phyloP scores from a whole-genome alignment of 1,140 invertebrate species.

The Drosophila pachea region DNA sequence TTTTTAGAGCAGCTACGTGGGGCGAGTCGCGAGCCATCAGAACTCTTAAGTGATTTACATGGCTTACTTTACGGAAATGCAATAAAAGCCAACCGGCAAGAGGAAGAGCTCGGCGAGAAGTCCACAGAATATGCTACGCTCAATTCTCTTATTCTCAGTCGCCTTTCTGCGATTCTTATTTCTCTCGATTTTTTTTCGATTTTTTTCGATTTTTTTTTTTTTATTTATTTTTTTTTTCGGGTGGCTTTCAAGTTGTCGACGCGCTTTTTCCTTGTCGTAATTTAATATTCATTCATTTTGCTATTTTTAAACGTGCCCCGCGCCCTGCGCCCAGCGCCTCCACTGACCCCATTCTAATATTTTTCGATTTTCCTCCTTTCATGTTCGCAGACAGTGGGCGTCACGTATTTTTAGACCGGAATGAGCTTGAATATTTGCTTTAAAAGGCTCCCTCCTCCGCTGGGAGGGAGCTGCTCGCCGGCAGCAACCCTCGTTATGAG shows the following conservation, averaged over 20 bases:
- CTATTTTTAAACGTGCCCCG: constrained; percentile 58
- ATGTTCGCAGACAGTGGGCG: not conserved
- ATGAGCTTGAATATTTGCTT: constrained; percentile 43
- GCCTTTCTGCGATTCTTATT: no score
- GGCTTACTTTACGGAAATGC: constrained; percentile 68
- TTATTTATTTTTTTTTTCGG: not conserved
- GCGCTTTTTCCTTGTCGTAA: constrained; percentile 54
- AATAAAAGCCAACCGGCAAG: constrained; percentile 45
- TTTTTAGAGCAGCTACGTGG: constrained; percentile 55
- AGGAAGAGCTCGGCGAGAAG: constrained; percentile 6
- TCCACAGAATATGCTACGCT: constrained; percentile 10
- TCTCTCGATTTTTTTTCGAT: constrained; percentile 5
- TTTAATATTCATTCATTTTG: constrained; percentile 71
- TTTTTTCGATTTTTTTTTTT: constrained; percentile 9
- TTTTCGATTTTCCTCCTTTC: not conserved
- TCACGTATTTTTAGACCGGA: constrained; percentile 34
- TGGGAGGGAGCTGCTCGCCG: no score
- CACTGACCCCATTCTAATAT: not conserved
- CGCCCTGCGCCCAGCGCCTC: constrained; percentile 2
- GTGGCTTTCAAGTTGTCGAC: constrained; percentile 28
- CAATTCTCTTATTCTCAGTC: no score
- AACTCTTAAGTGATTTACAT: constrained; percentile 74
- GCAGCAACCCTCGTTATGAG: not conserved
- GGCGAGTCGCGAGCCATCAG: constrained; percentile 27
- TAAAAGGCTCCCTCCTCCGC: constrained; percentile 17